Evolutionary conservation across 2,797 vertebrate genomes (phyloP), one percentile per base, ranked within the genome.

Genomic region (Stomatorhinus walkeri): DNA sequence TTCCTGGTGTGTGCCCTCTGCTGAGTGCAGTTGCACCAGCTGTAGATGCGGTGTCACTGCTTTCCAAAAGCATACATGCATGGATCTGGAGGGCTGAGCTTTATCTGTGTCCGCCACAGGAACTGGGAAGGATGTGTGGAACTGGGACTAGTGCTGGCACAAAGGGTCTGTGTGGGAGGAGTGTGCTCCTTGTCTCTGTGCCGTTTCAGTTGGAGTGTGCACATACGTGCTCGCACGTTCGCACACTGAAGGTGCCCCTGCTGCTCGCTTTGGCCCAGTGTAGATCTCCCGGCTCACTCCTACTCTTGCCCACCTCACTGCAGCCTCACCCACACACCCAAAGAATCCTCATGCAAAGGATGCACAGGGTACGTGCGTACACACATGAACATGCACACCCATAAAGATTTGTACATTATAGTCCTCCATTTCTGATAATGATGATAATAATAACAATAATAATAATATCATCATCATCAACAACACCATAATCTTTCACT

Each of bases 121-220:
- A 88, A 52, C 88, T 40, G 85, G 85, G 51, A 89, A 32, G 49
- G 84, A 49, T 89, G 88, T 87, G 64, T 54, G 40, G 85, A 83
- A 79, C 72, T 87, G 68, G 85, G 46, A 89, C 85, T 40, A 14
- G 72, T 88, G 83, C 51, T 56, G 22, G 85, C 88, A 81, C 51
- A 61, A 84, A 87, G 72, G 85, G 40, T 52, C 28, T 90, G 83
- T 83, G 89, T 90, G 84, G 88, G 89, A 90, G 88, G 88, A 61
- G 85, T 88, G 52, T 49, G 43, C 43, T 46, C 28, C 32, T 72
- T 81, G 46, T 85, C 89, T 88, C 64, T 72, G 43, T 90, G 51
- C 83, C 87, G 89, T 48, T 89, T 81, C 84, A 59, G 68, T 76
- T 87, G 46, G 85, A 90, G 49, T 51, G 51, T 36, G 49, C 51